phyloP scores from a whole-genome alignment of 2,888 invertebrate genomes.

The Gnatocerus cornutus region DNA sequence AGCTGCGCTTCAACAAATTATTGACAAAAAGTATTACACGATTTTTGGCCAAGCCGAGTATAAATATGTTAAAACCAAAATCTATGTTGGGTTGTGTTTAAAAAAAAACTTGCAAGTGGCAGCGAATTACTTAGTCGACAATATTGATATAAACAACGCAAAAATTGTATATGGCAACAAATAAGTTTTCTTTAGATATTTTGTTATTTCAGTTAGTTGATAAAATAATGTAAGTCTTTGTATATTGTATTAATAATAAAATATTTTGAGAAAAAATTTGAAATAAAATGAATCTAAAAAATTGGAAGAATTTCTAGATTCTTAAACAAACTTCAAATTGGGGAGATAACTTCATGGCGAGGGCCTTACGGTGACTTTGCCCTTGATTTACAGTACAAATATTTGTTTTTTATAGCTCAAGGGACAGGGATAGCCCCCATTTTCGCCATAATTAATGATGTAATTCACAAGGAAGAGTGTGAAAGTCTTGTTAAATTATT shows the following conservation, averaged over 20 bases:
- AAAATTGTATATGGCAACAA: not conserved
- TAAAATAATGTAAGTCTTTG: too few relatives aligned
- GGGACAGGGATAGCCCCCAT: slow-evolving; percentile 86
- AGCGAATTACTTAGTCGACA: slow-evolving; percentile 35
- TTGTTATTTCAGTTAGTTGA: too few relatives aligned
- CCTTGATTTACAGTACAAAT: slow-evolving; percentile 69
- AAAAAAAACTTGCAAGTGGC: slow-evolving; percentile 4
- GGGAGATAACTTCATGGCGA: slow-evolving; percentile 76
- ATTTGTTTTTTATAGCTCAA: slow-evolving; percentile 76
- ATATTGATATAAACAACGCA: slow-evolving; percentile 10
- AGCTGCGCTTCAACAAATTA: slow-evolving; percentile 35
- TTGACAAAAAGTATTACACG: slow-evolving; percentile 20
- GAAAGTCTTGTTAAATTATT: slow-evolving; percentile 77
- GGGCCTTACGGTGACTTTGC: slow-evolving; percentile 82
- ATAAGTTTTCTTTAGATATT: too few relatives aligned
- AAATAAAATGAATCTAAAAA: slow-evolving; percentile 73
- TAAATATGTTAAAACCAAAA: slow-evolving; percentile 34
- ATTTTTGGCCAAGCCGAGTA: slow-evolving; percentile 24
- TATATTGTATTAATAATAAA: too few relatives aligned
- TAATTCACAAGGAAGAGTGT: slow-evolving; percentile 80
- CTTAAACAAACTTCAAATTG: slow-evolving; percentile 67
- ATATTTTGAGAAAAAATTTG: too few relatives aligned
- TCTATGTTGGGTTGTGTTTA: slow-evolving; percentile 38
- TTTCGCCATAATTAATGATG: slow-evolving; percentile 75
- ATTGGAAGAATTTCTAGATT: slow-evolving; percentile 71